Evolutionary conservation across 1,140 invertebrate species (phyloP).

Genomic region (Procambarus clarkii): DNA sequence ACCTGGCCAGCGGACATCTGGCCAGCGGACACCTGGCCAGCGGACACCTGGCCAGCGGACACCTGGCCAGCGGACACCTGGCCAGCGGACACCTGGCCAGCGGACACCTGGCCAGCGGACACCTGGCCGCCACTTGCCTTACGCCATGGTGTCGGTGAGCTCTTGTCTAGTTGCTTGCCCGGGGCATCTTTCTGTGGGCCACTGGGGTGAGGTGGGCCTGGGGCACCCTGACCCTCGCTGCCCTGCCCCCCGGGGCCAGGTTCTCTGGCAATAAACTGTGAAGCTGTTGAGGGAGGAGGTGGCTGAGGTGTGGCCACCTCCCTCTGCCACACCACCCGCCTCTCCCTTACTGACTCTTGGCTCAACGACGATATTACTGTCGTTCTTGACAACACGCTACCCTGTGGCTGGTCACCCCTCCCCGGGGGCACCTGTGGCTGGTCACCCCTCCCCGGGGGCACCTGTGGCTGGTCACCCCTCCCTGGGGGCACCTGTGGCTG

Average conservation of each 20-base stretch:
- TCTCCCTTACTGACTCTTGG: neutral
- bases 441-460: too few species aligned
- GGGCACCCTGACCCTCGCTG: slow-evolving; percentile 2
- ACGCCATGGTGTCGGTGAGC: slow-evolving; percentile 49
- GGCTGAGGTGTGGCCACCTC: neutral
- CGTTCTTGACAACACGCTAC: neutral
- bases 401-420: neutral
- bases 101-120: too few species aligned
- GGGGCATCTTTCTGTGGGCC: too few species aligned
- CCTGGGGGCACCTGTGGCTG: too few species aligned
- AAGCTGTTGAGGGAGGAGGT: neutral
- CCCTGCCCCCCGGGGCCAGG: neutral
- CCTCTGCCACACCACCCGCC: neutral
- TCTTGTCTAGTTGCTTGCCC: neutral
- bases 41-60: too few species aligned
- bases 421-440: neutral
- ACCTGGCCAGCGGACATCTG: neutral
- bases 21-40: neutral
- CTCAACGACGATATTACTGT: neutral
- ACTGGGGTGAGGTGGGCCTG: neutral
- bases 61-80: too few species aligned
- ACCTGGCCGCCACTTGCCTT: neutral
- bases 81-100: neutral
- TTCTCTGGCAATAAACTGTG: neutral
- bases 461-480: too few species aligned